A percentile compares a stretch with the other conserved stretches of the same genome.
Evolutionary conservation across 2,888 invertebrate species (phyloP).

Genomic region (Lordiphosa andalusiaca): DNA sequence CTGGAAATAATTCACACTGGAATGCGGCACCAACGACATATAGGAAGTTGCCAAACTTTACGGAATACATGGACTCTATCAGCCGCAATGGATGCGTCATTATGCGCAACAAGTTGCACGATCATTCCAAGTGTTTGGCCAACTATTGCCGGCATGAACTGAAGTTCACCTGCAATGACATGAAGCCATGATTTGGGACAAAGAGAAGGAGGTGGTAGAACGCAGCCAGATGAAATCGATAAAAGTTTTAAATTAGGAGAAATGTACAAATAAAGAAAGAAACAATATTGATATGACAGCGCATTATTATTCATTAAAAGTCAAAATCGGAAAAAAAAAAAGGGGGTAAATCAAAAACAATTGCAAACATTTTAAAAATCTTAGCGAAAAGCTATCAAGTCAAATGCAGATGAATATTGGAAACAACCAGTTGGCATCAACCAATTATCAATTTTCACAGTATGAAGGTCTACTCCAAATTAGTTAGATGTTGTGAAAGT

Average conservation of each 20-base stretch:
- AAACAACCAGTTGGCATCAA: no score
- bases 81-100: slow-evolving; percentile 78
- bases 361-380: no score
- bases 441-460: no score
- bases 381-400: no score
- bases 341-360: no score
- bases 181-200: slow-evolving; percentile 40
- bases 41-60: slow-evolving; percentile 67
- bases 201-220: neutral
- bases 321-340: no score
- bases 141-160: slow-evolving; percentile 76
- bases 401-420: no score
- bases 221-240: no score
- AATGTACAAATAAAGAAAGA: slow-evolving; percentile 5
- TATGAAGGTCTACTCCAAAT: no score
- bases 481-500: no score
- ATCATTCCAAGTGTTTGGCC: slow-evolving; percentile 75
- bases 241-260: slow-evolving; percentile 9
- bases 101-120: slow-evolving; percentile 75
- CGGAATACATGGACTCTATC: slow-evolving; percentile 79
- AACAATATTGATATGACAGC: neutral
- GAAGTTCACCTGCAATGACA: slow-evolving; percentile 56
- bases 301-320: no score
- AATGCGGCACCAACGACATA: slow-evolving; percentile 49
- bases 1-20: slow-evolving; percentile 77